These are phyloP conservation scores for zebrafish (Danio rerio) DNA, from an alignment of 2,113 vertebrate genomes.

Conservation along the genomic window DNA sequence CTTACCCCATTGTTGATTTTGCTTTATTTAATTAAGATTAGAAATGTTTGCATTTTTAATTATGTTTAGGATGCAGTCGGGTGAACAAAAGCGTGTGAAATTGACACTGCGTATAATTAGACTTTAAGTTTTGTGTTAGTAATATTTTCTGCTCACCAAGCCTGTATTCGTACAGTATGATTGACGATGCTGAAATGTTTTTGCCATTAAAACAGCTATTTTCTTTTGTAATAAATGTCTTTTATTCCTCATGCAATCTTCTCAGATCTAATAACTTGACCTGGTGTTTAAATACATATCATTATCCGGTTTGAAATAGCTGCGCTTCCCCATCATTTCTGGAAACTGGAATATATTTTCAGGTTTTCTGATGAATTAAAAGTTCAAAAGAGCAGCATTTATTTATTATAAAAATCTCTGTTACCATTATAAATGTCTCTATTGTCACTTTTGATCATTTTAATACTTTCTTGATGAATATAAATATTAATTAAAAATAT, in stretches of 20 bases:
- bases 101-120: background rate
- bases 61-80: background rate
- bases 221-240: no score
- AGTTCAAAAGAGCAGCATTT: background rate
- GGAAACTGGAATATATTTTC: background rate
- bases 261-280: background rate
- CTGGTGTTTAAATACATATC: background rate
- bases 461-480: background rate
- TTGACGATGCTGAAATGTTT: background rate
- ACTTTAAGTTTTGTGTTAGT: background rate
- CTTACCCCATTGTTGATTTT: background rate
- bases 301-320: background rate
- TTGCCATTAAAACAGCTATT: no score
- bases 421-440: background rate
- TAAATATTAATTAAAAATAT: background rate
- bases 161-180: background rate
- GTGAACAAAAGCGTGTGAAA: background rate
- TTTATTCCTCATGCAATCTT: no score
- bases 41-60: background rate
- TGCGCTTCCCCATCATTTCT: background rate
- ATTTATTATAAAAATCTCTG: background rate
- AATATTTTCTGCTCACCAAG: background rate
- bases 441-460: background rate
- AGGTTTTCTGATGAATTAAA: background rate
- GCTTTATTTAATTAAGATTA: background rate